A percentile compares a stretch with the other conserved stretches of the same genome.
These are phyloP conservation scores for Ardeotis arabs DNA, from an alignment of 2,113 vertebrate species.

Conservation along the genomic window DNA sequence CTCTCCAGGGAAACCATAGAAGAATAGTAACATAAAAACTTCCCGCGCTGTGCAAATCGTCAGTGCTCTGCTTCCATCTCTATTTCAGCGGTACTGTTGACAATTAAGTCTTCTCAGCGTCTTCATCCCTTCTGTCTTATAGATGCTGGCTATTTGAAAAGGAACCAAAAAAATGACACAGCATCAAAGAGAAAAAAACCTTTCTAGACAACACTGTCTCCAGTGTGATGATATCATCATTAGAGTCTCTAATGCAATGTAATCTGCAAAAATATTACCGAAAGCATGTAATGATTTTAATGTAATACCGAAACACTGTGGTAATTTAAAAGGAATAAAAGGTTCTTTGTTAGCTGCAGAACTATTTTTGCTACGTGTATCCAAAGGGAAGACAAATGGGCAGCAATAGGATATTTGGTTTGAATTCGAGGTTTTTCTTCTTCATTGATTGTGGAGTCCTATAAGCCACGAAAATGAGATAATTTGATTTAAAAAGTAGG, in stretches of 20 bases:
- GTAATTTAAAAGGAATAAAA: not conserved
- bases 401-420: not conserved
- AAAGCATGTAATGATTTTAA: constrained; percentile 8
- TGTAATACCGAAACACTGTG: not conserved
- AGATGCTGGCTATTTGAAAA: not conserved
- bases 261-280: not conserved
- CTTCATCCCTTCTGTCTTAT: not conserved
- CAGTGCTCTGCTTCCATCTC: not conserved
- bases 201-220: not conserved
- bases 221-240: not conserved
- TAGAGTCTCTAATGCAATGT: not conserved
- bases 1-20: not conserved
- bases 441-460: not conserved
- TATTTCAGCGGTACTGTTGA: not conserved
- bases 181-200: not conserved
- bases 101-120: not conserved
- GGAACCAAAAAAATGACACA: not conserved
- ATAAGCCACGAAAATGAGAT: not conserved
- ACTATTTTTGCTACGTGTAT: not conserved
- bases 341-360: not conserved
- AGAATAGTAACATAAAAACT: not conserved
- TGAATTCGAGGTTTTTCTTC: not conserved
- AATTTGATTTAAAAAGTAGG: not conserved
- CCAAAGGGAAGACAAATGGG: not conserved
- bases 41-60: not conserved